phyloP scores from a whole-genome alignment of 2,888 invertebrate genomes.

The Andrena bicolor region DNA sequence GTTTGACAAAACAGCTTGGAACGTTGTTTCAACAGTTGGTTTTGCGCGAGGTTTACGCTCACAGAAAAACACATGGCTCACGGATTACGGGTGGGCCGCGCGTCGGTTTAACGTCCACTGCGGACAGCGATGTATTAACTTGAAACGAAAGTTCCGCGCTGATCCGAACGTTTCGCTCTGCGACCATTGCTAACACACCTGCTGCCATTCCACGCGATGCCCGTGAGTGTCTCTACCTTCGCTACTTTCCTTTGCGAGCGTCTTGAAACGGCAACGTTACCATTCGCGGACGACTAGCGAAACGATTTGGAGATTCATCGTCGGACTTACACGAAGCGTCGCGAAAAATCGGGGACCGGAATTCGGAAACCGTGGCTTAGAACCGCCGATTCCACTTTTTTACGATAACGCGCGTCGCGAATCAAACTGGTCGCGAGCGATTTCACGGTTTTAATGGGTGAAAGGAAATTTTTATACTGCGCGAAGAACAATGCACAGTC shows the following conservation, averaged over 20 bases:
- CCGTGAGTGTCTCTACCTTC: no score
- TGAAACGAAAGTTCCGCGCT: slow-evolving; percentile 6
- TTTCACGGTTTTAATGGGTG: slow-evolving; percentile 73
- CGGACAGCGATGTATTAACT: slow-evolving; percentile 32
- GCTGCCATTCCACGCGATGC: no score
- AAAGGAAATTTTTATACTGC: slow-evolving; percentile 62
- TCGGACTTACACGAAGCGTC: background rate
- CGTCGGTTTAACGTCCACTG: slow-evolving; percentile 26
- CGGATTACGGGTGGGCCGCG: slow-evolving; percentile 19
- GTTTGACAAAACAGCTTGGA: slow-evolving; percentile 7
- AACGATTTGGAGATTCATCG: slow-evolving; percentile 21
- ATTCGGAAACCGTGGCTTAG: slow-evolving; percentile 70
- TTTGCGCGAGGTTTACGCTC: slow-evolving; percentile 23
- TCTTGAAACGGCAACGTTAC: background rate
- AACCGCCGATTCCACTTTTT: slow-evolving; percentile 76
- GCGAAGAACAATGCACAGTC: slow-evolving; percentile 22
- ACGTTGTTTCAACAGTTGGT: slow-evolving; percentile 35
- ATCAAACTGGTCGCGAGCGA: slow-evolving; percentile 63
- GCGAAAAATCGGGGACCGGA: background rate
- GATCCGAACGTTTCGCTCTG: background rate
- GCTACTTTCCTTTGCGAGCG: background rate
- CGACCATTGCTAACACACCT: background rate
- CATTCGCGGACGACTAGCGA: slow-evolving; percentile 15
- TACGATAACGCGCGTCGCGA: slow-evolving; percentile 73
- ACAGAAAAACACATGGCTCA: slow-evolving; percentile 33